Evolutionary conservation across 2,113 vertebrate species (phyloP), one percentile per base, ranked within the genome.

Genomic region (Oriolus oriolus): DNA sequence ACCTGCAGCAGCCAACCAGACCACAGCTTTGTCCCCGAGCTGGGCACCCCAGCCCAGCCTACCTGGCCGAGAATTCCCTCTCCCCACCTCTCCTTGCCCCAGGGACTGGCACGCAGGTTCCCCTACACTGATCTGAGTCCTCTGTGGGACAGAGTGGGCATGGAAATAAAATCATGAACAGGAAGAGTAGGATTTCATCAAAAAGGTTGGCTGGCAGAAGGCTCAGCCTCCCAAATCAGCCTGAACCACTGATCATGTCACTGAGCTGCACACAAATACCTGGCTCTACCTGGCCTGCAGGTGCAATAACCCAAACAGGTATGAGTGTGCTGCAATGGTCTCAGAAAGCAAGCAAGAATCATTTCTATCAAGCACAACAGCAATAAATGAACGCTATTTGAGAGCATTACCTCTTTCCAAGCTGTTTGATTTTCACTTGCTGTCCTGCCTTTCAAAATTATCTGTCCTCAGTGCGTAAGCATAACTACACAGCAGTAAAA

Each of bases 51-150:
- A 57, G 10, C 21, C 20, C 56, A 70, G 21, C 28, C 28, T 4
- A 8, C 31, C 16, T 2, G 7, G 56, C 39, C 0, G 0, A 68
- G 19, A 30, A 49, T 19, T 39, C 10, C 16, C 12, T 74, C 21
- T 39, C 26, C 10, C 1, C 20, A n/a, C 5, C 16, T 11, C 10
- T 82, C 17, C 24, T 4, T 3, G 59, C 24, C 11, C 3, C 1
- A 0, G n/a, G 27, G 47, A 73, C 13, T 1, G 2, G 12, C 63
- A 30, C 0, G 0, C 1, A 9, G 31, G 10, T 30, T 87, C 17
- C 50, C 22, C 54, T 1, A 0, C 2, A 1, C 28, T 84, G 21
- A 33, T 61, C 50, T 66, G 52, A 5, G 6, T 52, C 31, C 39
- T 84, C 31, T 4, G 0, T 3, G 1, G 28, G 56, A 31, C 10